Evolutionary conservation across 2,888 invertebrate species (phyloP), one percentile per base, ranked within the genome.

Genomic region (Myathropa florea): DNA sequence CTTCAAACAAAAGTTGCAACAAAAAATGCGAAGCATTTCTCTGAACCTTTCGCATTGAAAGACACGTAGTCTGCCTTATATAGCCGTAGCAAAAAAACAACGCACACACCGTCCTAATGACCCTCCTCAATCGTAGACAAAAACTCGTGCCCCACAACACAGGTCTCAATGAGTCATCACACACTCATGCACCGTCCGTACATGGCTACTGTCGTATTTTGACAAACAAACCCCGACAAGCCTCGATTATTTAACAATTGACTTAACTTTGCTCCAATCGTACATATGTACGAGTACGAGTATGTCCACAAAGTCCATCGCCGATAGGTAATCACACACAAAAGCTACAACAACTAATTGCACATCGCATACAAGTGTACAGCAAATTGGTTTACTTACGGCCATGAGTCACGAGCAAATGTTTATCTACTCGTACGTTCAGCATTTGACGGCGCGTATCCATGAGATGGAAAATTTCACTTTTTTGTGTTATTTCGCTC

Each of bases 381-480:
- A 61, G 53, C 63, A 55, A 70, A 71, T 46, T 64, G 28, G 68
- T 75, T 75, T 75, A 60, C 75, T 39, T 79, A 33, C 65, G 70
- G 10, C 39, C 67, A 72, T 84, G 75, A 84, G 65, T 75, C 79
- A 80, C 55, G 28, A 67, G 65, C 64, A 64, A 63, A 70, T 63
- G 67, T 57, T 63, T 64, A 23, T 24, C 36, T 61, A n/a, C n/a
- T n/a, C n/a, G n/a, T n/a, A 59, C 65, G 39, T 21, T 26, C 36
- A 59, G 39, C 65, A 28, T 59, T 59, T 65, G 26, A 39, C 55
- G 64, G 63, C 63, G 73, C 39, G 39, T 53, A 61, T 77, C 65
- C 72, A 70, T 61, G 30, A 53, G 39, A 63, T 77, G 57, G 53
- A 61, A 73, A 84, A 71, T 84, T 84, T 84, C 80, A 84, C 84